These are phyloP conservation scores for Rhabdophis nuchalis DNA, from an alignment of 2,797 vertebrate species.

Conservation along the genomic window DNA sequence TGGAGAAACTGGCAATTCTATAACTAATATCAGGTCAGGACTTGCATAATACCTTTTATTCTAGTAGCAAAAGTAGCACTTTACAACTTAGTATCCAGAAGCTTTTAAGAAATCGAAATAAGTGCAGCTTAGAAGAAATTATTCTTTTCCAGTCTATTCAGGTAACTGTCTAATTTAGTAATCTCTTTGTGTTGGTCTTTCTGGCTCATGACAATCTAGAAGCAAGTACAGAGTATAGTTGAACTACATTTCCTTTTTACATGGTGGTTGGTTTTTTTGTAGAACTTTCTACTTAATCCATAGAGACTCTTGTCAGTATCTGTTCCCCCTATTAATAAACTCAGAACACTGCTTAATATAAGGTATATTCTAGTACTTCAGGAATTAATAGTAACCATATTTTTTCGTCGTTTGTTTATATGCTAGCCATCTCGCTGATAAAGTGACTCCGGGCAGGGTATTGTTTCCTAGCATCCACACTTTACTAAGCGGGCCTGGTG, in stretches of 20 bases:
- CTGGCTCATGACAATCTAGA: neutral
- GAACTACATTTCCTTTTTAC: neutral
- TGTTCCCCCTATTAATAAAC: slow-evolving; percentile 53
- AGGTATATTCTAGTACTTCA: slow-evolving; percentile 56
- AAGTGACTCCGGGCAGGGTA: neutral
- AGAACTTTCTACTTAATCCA: slow-evolving; percentile 42
- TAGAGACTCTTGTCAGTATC: slow-evolving; percentile 38
- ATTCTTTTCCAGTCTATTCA: neutral
- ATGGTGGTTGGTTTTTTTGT: slow-evolving; percentile 23
- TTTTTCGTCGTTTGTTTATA: neutral
- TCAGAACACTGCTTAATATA: slow-evolving; percentile 56
- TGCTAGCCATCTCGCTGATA: neutral
- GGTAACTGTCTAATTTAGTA: neutral
- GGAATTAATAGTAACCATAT: slow-evolving; percentile 63
- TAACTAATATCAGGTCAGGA: slow-evolving; percentile 22
- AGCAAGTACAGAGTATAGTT: neutral
- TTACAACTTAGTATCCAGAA: neutral
- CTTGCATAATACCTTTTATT: neutral
- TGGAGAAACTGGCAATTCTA: neutral
- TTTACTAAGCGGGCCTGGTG: slow-evolving; percentile 54
- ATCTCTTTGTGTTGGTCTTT: neutral
- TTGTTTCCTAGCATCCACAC: slow-evolving; percentile 57
- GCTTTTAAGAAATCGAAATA: slow-evolving; percentile 21
- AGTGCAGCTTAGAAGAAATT: slow-evolving; percentile 2
- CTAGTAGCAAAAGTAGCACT: neutral